These are phyloP conservation scores for Rhinogobius similis DNA, from an alignment of 2,113 vertebrate species.

Conservation along the genomic window DNA sequence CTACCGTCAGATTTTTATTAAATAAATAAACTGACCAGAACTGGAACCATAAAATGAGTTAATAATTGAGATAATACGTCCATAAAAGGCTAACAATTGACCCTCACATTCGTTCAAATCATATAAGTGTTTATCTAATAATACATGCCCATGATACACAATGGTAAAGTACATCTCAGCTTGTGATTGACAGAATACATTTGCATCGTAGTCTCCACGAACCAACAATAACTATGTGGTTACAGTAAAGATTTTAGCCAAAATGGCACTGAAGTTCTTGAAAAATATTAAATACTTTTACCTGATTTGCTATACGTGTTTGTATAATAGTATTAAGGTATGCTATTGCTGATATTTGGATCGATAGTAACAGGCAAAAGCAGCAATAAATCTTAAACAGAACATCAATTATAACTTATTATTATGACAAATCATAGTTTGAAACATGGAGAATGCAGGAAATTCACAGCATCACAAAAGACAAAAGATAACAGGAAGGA, in stretches of 20 bases:
- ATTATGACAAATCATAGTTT: slow-evolving; percentile 37
- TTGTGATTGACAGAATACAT: neutral
- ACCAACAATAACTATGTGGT: neutral
- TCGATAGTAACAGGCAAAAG: slow-evolving; percentile 22
- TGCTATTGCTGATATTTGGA: slow-evolving; percentile 18
- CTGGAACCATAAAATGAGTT: slow-evolving; percentile 13
- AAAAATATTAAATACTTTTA: neutral
- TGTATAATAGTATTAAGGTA: slow-evolving; percentile 22
- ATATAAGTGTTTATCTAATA: neutral
- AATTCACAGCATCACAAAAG: slow-evolving; percentile 52
- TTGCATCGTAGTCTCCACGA: slow-evolving; percentile 6
- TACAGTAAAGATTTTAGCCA: neutral
- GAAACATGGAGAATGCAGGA: slow-evolving; percentile 40
- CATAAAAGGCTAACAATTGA: slow-evolving; percentile 14
- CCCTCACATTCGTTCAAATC: slow-evolving; percentile 20
- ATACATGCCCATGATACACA: slow-evolving; percentile 3
- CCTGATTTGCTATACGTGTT: neutral
- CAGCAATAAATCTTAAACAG: slow-evolving; percentile 27
- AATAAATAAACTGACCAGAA: slow-evolving; percentile 38
- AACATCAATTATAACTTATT: slow-evolving; percentile 41
- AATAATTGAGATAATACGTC: neutral
- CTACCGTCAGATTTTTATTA: slow-evolving; percentile 12
- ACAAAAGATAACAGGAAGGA: slow-evolving; percentile 32
- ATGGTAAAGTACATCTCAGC: slow-evolving; percentile 9
- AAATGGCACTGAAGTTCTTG: slow-evolving; percentile 3